A percentile compares a stretch with the other conserved stretches of the same genome.
phyloP scores from a whole-genome alignment of 2,797 vertebrate species.

The Amphiprion clarkii region DNA sequence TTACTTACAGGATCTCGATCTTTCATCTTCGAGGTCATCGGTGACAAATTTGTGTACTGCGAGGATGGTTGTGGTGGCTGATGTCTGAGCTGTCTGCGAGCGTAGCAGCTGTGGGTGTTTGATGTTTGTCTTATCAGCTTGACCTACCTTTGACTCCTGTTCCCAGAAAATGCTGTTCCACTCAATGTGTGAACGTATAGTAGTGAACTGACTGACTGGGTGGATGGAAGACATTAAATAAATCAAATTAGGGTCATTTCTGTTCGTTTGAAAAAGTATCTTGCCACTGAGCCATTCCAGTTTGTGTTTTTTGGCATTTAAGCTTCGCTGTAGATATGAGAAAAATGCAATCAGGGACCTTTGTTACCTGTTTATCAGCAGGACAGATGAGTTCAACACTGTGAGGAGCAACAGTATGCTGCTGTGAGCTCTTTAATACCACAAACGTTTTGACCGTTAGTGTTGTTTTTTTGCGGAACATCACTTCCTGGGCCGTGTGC shows the following conservation, averaged over 20 bases:
- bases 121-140: conserved; percentile 4
- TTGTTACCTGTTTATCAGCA: not conserved
- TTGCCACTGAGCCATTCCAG: not conserved
- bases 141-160: not conserved
- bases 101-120: not conserved
- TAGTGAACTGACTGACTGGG: not conserved
- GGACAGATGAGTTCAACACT: not conserved
- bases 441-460: not conserved
- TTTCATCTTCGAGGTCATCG: not conserved
- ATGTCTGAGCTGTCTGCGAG: not conserved
- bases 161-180: not conserved
- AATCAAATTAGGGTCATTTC: not conserved
- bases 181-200: not conserved
- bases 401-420: too few relatives aligned
- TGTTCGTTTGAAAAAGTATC: not conserved
- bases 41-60: not conserved
- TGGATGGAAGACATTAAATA: conserved; percentile 1
- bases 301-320: not conserved
- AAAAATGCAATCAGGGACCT: not conserved
- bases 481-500: not conserved
- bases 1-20: not conserved
- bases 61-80: not conserved
- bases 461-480: not conserved
- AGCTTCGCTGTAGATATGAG: not conserved
- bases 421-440: fast-evolving